phyloP scores from a whole-genome alignment of 2,797 vertebrate genomes.

The Poecile montanus region DNA sequence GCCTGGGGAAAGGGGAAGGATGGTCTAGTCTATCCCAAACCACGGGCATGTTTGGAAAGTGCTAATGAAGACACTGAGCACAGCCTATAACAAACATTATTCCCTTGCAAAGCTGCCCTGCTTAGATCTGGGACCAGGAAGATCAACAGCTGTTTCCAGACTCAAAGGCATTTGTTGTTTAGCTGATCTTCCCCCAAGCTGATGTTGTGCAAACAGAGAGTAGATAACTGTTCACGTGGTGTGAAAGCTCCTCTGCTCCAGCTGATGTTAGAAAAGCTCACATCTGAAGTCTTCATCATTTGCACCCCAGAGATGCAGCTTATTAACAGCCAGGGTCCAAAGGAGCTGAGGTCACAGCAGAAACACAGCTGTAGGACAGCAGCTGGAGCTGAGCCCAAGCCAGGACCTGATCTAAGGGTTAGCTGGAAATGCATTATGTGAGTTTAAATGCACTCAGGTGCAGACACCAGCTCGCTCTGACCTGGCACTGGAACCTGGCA shows the following conservation, averaged over 20 bases:
- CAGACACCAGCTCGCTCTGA: not conserved
- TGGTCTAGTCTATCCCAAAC: not conserved
- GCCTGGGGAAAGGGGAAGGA: constrained; percentile 50
- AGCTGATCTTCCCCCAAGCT: not conserved
- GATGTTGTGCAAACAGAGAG: not conserved
- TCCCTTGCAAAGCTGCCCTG: not conserved
- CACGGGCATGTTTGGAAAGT: not conserved
- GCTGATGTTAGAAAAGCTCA: not conserved
- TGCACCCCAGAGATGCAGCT: not conserved
- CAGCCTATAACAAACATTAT: not conserved
- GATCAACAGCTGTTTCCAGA: not conserved
- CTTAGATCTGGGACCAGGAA: not conserved
- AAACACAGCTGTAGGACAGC: not conserved
- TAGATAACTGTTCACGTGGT: not conserved
- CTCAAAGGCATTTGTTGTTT: not conserved
- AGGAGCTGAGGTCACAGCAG: not conserved
- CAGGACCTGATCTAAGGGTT: not conserved
- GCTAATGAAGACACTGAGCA: not conserved
- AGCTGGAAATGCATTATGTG: not conserved
- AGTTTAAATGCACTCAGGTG: not conserved
- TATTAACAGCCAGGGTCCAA: not conserved
- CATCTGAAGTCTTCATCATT: not conserved
- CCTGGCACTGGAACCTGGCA: not conserved
- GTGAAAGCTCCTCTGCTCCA: constrained; percentile 12
- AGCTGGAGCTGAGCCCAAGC: not conserved